These are phyloP conservation scores for Minunthozetes semirufus DNA, from an alignment of 2,888 invertebrate genomes.

Conservation along the genomic window DNA sequence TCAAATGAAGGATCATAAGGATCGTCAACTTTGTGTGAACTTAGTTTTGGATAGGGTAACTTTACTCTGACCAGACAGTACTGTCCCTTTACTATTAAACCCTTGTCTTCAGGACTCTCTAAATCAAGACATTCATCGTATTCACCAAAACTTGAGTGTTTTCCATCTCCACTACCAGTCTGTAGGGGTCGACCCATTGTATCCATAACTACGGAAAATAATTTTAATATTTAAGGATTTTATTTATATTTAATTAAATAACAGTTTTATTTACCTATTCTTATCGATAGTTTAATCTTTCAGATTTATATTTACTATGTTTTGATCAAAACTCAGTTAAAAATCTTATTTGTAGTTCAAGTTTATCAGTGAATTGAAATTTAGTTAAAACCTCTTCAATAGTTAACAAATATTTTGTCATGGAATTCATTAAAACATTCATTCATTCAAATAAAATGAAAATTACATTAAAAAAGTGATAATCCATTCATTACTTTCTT, in stretches of 20 bases:
- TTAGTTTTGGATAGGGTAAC: slow-evolving; percentile 14
- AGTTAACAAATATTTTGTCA: neutral
- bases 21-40: neutral
- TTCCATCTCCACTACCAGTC: slow-evolving; percentile 18
- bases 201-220: slow-evolving; percentile 23
- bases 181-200: slow-evolving; percentile 29
- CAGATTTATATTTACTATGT: no score
- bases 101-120: slow-evolving; percentile 30
- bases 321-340: neutral
- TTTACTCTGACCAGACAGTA: slow-evolving; percentile 33
- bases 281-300: no score
- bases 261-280: neutral
- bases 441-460: no score
- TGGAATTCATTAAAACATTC: neutral
- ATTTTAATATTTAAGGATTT: neutral
- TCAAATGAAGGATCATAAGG: slow-evolving; percentile 8
- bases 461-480: no score
- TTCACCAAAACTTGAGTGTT: slow-evolving; percentile 36
- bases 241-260: neutral
- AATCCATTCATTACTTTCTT: no score
- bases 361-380: neutral
- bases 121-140: slow-evolving; percentile 35
- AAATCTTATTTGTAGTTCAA: neutral
- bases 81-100: slow-evolving; percentile 31
- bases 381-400: neutral